Percentiles rank a stretch among this genome's conserved stretches.
phyloP scores from a whole-genome alignment of 1,140 invertebrate genomes.

The Aphelinus certus region DNA sequence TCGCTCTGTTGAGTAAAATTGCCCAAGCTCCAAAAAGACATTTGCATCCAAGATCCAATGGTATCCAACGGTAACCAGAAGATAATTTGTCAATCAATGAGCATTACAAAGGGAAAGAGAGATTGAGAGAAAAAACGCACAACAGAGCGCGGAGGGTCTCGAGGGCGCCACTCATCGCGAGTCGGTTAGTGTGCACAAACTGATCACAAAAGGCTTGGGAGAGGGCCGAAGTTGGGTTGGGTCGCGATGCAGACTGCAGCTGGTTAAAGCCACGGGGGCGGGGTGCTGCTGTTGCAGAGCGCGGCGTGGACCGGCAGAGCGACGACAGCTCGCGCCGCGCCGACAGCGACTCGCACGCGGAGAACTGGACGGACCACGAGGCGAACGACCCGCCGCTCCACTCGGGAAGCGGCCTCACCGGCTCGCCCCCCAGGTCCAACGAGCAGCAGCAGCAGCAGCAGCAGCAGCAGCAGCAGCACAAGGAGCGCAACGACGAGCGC shows the following conservation, averaged over 20 bases:
- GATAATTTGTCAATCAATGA: too few species aligned
- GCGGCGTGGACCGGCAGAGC: conserved; percentile 67
- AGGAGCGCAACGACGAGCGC: conserved; percentile 49
- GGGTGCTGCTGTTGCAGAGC: conserved; percentile 58
- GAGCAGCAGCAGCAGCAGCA: conserved; percentile 66
- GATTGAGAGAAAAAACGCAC: neutral
- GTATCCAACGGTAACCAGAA: too few species aligned
- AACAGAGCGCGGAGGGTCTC: too few species aligned
- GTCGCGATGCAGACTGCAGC: conserved; percentile 33
- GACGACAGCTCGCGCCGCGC: conserved; percentile 72
- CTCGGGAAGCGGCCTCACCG: conserved; percentile 33
- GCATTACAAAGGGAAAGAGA: neutral
- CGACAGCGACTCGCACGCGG: conserved; percentile 72
- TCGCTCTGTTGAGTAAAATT: too few species aligned
- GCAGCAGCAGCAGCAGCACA: conserved; percentile 51
- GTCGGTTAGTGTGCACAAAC: too few species aligned
- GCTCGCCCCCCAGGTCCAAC: conserved; percentile 48
- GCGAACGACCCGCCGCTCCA: conserved; percentile 69
- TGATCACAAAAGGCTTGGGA: too few species aligned
- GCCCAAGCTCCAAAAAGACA: too few species aligned
- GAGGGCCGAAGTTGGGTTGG: too few species aligned
- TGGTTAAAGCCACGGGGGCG: conserved; percentile 15
- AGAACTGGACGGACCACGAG: conserved; percentile 70
- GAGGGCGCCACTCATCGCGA: too few species aligned
- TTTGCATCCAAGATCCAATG: too few species aligned